Evolutionary conservation across 2,797 vertebrate genomes (phyloP), one percentile per base, ranked within the genome.

Genomic region (Harpagifer antarcticus): DNA sequence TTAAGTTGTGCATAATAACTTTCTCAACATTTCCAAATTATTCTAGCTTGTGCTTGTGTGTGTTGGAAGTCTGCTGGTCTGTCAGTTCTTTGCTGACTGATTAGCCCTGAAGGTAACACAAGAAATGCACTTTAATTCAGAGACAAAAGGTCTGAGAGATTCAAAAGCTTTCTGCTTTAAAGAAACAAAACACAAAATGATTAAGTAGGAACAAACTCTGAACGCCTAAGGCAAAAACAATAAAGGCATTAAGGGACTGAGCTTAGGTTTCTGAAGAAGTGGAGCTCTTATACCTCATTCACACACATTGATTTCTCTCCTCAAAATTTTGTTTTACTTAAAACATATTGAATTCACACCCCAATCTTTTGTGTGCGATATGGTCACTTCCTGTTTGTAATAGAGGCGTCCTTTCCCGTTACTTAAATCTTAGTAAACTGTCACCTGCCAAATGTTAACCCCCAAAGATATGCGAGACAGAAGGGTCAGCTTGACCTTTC

Each of bases 211-310:
- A 79, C 50, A 63, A 52, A 48, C 40, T 59, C 62, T 60, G 78
- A 86, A 61, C 47, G 75, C 81, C 74, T 48, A n/a, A 16, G 71
- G 84, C 63, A 59, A 75, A 63, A 83, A 76, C 69, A 89, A 87
- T 81, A 87, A 82, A 83, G 53, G 74, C 13, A 40, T 64, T 52
- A 66, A n/a, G 55, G 81, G 58, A 83, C 58, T 55, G 37, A 42
- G 56, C 23, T 58, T 47, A 72, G 77, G 82, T 71, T 75, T 44
- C 53, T 0, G 33, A 33, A 33, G 10, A 78, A 83, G 65, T 31
- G 40, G 19, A 72, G 54, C 12, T 67, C 33, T 69, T 53, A n/a
- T n/a, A n/a, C n/a, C n/a, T n/a, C n/a, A n/a, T n/a, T n/a, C n/a
- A n/a, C n/a, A n/a, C n/a, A n/a, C n/a, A n/a, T n/a, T n/a, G n/a